Percentiles rank a stretch among this genome's conserved stretches.
Conservation (phyloP, 2,113 vertebrate genomes). For the Daubentonia madagascariensis region DNA sequence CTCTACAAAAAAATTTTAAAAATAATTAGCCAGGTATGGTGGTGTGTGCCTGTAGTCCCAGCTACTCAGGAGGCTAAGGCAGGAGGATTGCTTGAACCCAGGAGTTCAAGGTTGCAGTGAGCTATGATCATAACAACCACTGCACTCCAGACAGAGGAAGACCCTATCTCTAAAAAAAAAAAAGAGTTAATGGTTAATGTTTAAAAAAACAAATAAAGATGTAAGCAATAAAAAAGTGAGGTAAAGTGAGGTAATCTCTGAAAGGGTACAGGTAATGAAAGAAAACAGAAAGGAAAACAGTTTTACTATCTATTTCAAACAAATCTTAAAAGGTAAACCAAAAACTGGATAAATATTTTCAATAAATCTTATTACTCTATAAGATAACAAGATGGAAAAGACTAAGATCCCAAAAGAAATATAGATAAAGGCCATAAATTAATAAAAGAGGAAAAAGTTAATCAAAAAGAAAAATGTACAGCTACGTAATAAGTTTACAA, state of each 20-base stretch:
- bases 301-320: not conserved
- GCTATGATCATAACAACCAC: too few species aligned
- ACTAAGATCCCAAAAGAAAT: not conserved
- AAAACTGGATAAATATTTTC: not conserved
- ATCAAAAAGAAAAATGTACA: not conserved
- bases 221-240: not conserved
- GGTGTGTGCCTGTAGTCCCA: too few species aligned
- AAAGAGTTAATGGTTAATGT: too few species aligned
- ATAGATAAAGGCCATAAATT: not conserved
- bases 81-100: too few species aligned
- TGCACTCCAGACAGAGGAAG: too few species aligned
- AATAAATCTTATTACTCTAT: not conserved
- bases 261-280: not conserved
- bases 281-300: not conserved
- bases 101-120: too few species aligned
- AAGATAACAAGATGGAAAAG: not conserved
- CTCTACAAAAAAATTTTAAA: too few species aligned
- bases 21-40: too few species aligned
- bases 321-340: not conserved
- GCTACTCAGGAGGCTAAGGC: too few species aligned
- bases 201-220: not conserved
- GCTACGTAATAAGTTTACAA: not conserved
- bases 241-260: not conserved
- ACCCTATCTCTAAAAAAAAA: too few species aligned
- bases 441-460: not conserved